These are phyloP conservation scores for Drosophila mauritiana DNA, from an alignment of 1,140 invertebrate genomes.

Conservation along the genomic window DNA sequence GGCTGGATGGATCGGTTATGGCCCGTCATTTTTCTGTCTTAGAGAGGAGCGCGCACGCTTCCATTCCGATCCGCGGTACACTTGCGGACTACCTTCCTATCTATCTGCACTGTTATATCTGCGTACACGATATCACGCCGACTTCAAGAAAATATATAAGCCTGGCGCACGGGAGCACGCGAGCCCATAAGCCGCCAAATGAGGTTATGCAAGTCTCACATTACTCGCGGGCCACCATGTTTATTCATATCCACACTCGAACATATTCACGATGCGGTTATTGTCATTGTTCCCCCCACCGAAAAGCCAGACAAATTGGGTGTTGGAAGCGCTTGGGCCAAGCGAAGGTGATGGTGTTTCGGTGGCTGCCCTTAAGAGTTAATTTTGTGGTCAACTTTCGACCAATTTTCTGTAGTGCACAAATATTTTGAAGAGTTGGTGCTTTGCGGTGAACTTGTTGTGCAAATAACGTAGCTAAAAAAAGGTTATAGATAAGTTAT, in stretches of 20 bases:
- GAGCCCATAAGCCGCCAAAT: slow-evolving; percentile 65
- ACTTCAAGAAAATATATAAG: slow-evolving; percentile 25
- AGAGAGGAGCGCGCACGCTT: slow-evolving; percentile 45
- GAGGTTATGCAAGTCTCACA: slow-evolving; percentile 67
- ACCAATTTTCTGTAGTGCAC: slow-evolving; percentile 11
- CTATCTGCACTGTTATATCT: slow-evolving; percentile 55
- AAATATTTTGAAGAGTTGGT: slow-evolving; percentile 30
- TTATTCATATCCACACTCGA: slow-evolving; percentile 67
- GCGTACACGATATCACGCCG: slow-evolving; percentile 70
- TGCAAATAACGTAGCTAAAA: slow-evolving; percentile 43
- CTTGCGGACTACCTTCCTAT: slow-evolving; percentile 45
- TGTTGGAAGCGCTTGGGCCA: slow-evolving; percentile 49
- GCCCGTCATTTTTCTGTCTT: slow-evolving; percentile 20
- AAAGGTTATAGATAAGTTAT: background rate
- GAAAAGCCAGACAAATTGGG: slow-evolving; percentile 57
- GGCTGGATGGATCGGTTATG: slow-evolving; percentile 23
- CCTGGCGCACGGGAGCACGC: slow-evolving; percentile 58
- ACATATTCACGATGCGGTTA: slow-evolving; percentile 32
- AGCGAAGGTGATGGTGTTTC: slow-evolving; percentile 52
- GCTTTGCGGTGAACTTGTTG: slow-evolving; percentile 40
- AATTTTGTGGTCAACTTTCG: slow-evolving; percentile 54
- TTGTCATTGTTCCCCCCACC: slow-evolving; percentile 12
- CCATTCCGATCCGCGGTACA: slow-evolving; percentile 41
- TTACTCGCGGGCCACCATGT: slow-evolving; percentile 53
- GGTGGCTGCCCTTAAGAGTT: slow-evolving; percentile 61